Percentiles rank a stretch among this genome's conserved stretches.
Evolutionary conservation across 2,113 vertebrate genomes (phyloP).

Genomic region (Formicarius rufipectus): DNA sequence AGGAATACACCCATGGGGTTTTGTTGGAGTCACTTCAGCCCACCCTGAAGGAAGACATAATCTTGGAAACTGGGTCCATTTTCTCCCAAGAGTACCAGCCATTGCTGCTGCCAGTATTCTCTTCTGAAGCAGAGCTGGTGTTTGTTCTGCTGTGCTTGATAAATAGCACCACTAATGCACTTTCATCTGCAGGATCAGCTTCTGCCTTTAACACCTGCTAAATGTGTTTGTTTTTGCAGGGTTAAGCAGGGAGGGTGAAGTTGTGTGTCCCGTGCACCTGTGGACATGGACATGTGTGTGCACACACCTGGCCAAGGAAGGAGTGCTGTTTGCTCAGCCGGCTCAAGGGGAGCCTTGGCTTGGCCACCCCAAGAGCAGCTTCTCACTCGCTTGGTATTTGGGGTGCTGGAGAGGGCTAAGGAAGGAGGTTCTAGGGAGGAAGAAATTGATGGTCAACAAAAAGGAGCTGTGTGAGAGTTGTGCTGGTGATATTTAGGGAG

Average conservation of each 20-base stretch:
- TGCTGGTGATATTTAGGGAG: not conserved
- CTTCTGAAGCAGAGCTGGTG: not conserved
- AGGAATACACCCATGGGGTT: not conserved
- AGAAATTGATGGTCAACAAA: not conserved
- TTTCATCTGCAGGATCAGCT: not conserved
- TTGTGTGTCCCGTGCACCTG: not conserved
- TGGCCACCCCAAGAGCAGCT: not conserved
- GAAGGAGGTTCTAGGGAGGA: not conserved
- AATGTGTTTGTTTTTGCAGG: not conserved
- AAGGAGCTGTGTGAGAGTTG: not conserved
- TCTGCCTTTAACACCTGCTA: not conserved
- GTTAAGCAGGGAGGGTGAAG: not conserved
- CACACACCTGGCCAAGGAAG: not conserved
- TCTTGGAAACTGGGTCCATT: not conserved
- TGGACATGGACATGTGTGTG: fast-evolving
- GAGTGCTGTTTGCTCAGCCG: not conserved
- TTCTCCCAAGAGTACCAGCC: not conserved
- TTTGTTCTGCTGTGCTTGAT: not conserved
- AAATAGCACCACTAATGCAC: not conserved
- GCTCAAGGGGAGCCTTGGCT: not conserved
- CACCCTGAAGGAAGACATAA: not conserved
- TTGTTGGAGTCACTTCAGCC: not conserved
- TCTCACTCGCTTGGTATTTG: not conserved
- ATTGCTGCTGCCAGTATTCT: not conserved
- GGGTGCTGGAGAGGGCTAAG: not conserved